phyloP scores from a whole-genome alignment of 2,888 invertebrate genomes.

The Drosophila neotestacea region DNA sequence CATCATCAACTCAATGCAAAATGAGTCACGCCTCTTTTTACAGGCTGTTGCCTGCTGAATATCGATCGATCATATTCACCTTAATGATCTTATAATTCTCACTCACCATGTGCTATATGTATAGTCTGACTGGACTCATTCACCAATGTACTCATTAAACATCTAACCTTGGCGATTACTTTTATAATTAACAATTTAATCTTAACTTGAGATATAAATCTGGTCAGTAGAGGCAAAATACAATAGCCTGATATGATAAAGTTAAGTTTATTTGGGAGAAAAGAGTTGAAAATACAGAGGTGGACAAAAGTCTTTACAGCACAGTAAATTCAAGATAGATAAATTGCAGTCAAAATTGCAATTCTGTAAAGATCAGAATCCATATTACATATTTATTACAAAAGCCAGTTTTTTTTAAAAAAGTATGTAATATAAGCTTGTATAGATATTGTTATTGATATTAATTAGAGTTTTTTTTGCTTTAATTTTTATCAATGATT shows the following conservation, averaged over 20 bases:
- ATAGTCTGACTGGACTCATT: background rate
- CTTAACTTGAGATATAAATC: background rate
- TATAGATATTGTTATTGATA: no score
- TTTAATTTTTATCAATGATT: no score
- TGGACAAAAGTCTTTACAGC: no score
- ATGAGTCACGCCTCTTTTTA: conserved; percentile 61
- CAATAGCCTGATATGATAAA: background rate
- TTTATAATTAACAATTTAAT: background rate
- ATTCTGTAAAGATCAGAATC: no score
- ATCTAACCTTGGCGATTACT: background rate
- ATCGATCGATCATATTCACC: conserved; percentile 68
- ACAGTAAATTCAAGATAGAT: no score
- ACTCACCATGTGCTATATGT: background rate
- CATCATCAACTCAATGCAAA: conserved; percentile 54
- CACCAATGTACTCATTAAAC: background rate
- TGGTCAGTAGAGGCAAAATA: background rate
- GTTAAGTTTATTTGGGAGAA: background rate
- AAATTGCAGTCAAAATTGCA: no score
- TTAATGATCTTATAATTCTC: conserved; percentile 79
- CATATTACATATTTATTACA: no score
- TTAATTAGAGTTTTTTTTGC: no score
- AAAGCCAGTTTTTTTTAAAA: no score
- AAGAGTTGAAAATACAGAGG: background rate
- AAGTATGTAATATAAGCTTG: no score
- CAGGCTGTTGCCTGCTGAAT: conserved; percentile 26